A percentile compares a stretch with the other conserved stretches of the same genome.
Evolutionary conservation across 2,113 vertebrate species (phyloP).

Genomic region (Ondatra zibethicus): DNA sequence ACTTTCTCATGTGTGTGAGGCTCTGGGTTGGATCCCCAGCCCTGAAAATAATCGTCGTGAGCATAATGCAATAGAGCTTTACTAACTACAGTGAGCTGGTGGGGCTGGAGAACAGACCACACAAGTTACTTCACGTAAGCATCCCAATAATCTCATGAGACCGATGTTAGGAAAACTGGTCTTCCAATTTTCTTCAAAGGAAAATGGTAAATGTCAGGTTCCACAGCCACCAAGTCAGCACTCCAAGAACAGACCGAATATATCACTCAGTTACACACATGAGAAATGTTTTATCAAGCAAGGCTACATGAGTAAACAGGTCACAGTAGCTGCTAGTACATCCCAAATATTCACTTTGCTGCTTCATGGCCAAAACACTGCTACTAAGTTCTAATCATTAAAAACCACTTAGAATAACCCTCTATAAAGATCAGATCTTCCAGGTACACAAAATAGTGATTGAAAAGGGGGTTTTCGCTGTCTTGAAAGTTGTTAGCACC

Average conservation of each 20-base stretch:
- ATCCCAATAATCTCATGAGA: not conserved
- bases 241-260: not conserved
- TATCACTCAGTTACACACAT: not conserved
- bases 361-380: not conserved
- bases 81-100: not conserved
- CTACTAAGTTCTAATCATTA: conserved; percentile 9
- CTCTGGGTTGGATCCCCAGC: not conserved
- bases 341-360: not conserved
- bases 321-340: not conserved
- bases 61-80: not conserved
- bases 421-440: not conserved
- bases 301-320: not conserved
- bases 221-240: not conserved
- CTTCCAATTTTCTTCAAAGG: not conserved
- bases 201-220: not conserved
- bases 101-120: not conserved
- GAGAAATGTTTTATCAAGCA: conserved; percentile 2
- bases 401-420: not conserved
- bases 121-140: not conserved
- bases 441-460: not conserved
- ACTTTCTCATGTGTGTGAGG: not conserved
- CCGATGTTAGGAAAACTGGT: not conserved
- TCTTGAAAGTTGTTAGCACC: not conserved
- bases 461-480: not conserved
- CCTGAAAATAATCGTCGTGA: not conserved